Evolutionary conservation across 2,113 vertebrate species (phyloP).

Genomic region (Lynx canadensis): DNA sequence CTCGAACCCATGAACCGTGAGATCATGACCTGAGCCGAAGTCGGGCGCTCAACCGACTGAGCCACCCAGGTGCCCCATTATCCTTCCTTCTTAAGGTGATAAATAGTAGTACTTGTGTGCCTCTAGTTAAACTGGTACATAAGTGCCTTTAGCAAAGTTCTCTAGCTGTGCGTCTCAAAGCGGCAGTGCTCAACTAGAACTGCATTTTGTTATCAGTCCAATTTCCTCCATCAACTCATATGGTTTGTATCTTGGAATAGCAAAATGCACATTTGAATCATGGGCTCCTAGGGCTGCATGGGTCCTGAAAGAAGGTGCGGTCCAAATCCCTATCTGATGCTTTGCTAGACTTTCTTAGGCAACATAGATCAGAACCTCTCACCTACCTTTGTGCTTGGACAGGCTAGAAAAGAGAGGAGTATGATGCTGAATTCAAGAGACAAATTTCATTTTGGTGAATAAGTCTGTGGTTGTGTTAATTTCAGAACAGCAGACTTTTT

Average conservation of each 20-base stretch:
- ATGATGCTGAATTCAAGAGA: background rate
- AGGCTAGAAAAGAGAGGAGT: background rate
- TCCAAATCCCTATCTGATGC: background rate
- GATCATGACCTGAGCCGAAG: too few relatives aligned
- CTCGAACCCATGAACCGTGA: too few relatives aligned
- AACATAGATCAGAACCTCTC: background rate
- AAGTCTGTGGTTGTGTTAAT: background rate
- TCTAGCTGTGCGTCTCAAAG: constrained; percentile 64
- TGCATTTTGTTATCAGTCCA: constrained; percentile 59
- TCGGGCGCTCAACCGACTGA: too few relatives aligned
- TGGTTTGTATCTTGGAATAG: background rate
- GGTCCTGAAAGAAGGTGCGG: background rate
- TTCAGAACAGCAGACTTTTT: constrained; percentile 4
- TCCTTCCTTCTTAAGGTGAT: constrained; percentile 67
- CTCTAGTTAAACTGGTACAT: constrained; percentile 27
- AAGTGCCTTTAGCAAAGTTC: constrained; percentile 65
- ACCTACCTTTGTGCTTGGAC: background rate
- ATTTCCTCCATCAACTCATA: constrained; percentile 54
- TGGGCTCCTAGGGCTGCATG: background rate
- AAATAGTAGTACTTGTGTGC: constrained; percentile 54
- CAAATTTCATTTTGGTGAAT: background rate
- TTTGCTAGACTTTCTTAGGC: constrained; percentile 13
- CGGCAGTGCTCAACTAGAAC: constrained; percentile 64
- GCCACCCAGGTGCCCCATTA: background rate
- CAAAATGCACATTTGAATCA: background rate